These are phyloP conservation scores for Gymnorhina tibicen DNA, from an alignment of 2,113 vertebrate species.

Conservation along the genomic window DNA sequence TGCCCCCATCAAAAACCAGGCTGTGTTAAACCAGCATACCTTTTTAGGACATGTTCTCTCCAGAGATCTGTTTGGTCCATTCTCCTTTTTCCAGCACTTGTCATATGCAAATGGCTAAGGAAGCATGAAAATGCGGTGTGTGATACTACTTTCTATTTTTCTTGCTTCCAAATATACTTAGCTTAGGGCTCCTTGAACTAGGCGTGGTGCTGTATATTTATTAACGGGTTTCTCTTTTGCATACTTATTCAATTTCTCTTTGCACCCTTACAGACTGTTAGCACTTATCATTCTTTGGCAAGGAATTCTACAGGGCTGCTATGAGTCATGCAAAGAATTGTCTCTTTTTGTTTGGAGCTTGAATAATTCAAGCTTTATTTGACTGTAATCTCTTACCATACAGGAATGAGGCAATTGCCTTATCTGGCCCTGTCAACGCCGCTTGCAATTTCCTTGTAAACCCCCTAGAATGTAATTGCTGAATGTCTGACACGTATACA, in stretches of 20 bases:
- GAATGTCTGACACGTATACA: background rate
- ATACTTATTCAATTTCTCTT: background rate
- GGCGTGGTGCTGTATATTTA: background rate
- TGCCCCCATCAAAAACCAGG: background rate
- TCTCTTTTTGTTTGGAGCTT: background rate
- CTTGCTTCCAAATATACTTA: background rate
- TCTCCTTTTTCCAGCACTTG: background rate
- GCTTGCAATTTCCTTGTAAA: background rate
- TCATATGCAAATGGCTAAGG: background rate
- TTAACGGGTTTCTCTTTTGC: background rate
- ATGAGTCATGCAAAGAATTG: background rate
- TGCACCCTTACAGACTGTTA: background rate
- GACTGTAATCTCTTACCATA: background rate
- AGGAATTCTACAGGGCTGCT: background rate
- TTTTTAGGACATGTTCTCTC: background rate
- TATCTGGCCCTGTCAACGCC: background rate
- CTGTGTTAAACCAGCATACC: background rate
- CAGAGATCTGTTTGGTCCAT: background rate
- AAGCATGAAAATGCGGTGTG: background rate
- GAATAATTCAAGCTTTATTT: background rate
- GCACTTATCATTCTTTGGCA: background rate
- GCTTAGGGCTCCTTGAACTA: background rate
- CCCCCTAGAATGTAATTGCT: background rate
- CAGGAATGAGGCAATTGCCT: background rate
- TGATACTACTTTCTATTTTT: background rate